Evolutionary conservation across 2,797 vertebrate species (phyloP).

Genomic region (Acipenser oxyrinchus): DNA sequence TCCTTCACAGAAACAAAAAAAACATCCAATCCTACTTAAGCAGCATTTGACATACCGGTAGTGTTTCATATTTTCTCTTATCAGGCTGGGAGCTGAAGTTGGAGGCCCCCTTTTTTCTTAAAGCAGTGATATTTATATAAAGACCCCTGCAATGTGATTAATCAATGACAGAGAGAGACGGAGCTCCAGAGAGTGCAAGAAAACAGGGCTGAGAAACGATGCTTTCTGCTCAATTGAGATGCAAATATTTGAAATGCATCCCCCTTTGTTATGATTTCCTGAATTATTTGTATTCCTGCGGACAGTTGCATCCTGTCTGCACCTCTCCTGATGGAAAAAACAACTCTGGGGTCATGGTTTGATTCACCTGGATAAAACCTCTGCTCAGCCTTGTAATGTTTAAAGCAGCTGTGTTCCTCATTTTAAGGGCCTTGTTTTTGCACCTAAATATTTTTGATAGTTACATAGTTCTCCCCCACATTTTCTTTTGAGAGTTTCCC

Average conservation of each 20-base stretch:
- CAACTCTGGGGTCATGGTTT: slow-evolving; percentile 33
- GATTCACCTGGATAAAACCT: slow-evolving; percentile 35
- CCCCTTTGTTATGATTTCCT: slow-evolving; percentile 15
- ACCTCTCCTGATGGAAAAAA: slow-evolving; percentile 34
- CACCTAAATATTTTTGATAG: not conserved
- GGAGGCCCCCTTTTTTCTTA: too few species aligned
- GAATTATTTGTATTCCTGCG: slow-evolving; percentile 5
- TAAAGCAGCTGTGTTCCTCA: slow-evolving; percentile 36
- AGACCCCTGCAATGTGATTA: slow-evolving; percentile 28
- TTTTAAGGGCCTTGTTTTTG: not conserved
- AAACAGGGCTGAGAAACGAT: slow-evolving; percentile 24
- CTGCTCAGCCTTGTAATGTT: slow-evolving; percentile 29
- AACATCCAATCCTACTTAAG: too few species aligned
- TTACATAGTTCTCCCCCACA: not conserved
- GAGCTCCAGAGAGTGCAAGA: slow-evolving; percentile 31
- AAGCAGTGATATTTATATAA: too few species aligned
- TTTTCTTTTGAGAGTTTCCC: too few species aligned
- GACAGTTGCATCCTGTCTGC: slow-evolving; percentile 2
- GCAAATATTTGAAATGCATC: slow-evolving; percentile 27
- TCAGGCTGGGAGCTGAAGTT: too few species aligned
- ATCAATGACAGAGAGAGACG: slow-evolving; percentile 35
- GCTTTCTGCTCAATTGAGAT: slow-evolving; percentile 37
- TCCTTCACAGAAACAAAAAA: too few species aligned
- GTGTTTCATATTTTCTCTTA: too few species aligned
- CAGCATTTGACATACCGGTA: too few species aligned